These are phyloP conservation scores for Notarius quadriscutis DNA, from an alignment of 2,113 vertebrate species.

Conservation along the genomic window DNA sequence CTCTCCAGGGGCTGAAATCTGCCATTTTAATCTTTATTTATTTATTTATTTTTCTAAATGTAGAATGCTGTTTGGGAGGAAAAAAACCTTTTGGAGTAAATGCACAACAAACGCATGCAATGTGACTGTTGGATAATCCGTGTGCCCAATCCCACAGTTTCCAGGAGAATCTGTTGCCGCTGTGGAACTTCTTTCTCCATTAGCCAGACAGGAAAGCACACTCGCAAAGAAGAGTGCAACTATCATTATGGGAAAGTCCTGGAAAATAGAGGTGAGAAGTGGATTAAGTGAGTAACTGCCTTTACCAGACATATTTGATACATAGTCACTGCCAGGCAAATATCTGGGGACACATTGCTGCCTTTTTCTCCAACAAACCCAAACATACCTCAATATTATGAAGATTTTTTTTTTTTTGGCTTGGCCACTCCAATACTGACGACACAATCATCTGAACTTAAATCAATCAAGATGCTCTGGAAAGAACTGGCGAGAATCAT, in stretches of 20 bases:
- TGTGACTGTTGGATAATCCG: slow-evolving; percentile 24
- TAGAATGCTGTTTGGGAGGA: background rate
- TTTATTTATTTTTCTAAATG: background rate
- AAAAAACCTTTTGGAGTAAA: background rate
- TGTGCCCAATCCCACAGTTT: slow-evolving; percentile 59
- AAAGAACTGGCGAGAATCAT: background rate
- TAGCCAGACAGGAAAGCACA: slow-evolving; percentile 69
- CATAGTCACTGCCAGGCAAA: background rate
- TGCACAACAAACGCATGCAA: background rate
- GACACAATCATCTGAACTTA: background rate
- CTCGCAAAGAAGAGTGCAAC: slow-evolving; percentile 76
- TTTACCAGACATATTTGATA: background rate
- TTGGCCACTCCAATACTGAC: background rate
- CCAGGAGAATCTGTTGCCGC: slow-evolving; percentile 76
- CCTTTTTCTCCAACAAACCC: background rate
- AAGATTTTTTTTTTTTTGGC: background rate
- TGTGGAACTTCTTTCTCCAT: slow-evolving; percentile 76
- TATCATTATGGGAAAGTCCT: slow-evolving; percentile 78
- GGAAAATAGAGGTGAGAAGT: slow-evolving; percentile 67
- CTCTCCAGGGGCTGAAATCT: background rate
- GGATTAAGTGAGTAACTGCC: background rate
- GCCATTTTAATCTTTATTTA: background rate
- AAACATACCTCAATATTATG: background rate
- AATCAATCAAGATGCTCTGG: background rate
- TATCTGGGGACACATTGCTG: background rate